phyloP scores from a whole-genome alignment of 2,888 invertebrate genomes.

The Tromatobia lineatoria region DNA sequence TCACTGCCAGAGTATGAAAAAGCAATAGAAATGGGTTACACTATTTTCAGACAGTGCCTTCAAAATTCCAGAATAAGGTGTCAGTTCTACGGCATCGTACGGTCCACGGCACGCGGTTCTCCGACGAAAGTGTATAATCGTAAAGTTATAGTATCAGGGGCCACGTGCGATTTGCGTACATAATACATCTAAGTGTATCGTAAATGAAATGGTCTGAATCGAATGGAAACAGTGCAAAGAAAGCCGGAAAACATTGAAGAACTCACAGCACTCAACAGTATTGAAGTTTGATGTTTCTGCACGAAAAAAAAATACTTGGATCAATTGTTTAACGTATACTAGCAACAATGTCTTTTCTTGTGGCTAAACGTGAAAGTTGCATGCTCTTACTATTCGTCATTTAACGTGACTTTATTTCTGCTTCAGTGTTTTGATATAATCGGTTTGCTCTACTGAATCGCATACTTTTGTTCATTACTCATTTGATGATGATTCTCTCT shows the following conservation, averaged over 20 bases:
- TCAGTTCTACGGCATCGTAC: not conserved
- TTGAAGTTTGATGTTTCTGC: slow-evolving; percentile 13
- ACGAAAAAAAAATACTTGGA: not conserved
- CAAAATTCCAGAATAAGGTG: not conserved
- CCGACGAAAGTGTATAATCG: not conserved
- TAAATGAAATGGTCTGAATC: slow-evolving; percentile 39
- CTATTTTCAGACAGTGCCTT: no score
- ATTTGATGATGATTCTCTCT: no score
- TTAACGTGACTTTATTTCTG: no score
- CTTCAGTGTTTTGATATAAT: no score
- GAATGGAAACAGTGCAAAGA: slow-evolving; percentile 24
- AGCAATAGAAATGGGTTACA: no score
- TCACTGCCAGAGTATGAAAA: not conserved
- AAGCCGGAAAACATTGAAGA: slow-evolving; percentile 28
- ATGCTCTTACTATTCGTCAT: no score
- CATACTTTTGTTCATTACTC: no score
- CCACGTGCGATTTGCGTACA: slow-evolving; percentile 12
- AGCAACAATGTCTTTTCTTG: no score
- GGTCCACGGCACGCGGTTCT: not conserved
- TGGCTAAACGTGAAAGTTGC: no score
- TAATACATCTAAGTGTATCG: not conserved
- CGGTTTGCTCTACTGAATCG: no score
- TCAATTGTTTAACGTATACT: no score
- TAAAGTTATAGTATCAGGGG: slow-evolving; percentile 3
- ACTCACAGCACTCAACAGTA: slow-evolving; percentile 35